Base-by-base conservation (phyloP, 2,113 vertebrate species). In the Neoarius graeffei region DNA sequence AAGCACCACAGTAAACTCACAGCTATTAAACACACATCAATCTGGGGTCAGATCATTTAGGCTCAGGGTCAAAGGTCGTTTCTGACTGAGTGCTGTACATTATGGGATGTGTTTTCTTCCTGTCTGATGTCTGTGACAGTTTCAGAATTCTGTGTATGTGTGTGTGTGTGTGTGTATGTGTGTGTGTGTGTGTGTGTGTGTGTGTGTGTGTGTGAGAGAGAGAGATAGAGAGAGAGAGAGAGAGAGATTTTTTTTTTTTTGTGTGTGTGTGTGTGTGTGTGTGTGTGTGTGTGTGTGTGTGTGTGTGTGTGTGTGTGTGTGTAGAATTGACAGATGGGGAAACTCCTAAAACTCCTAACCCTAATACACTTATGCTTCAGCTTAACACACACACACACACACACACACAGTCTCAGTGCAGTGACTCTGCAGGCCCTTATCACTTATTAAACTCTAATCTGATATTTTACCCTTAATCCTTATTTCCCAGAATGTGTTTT, bases 281-380 rank as follows among this genome's bases (percentile, higher is more conserved):
- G n/a, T n/a, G n/a, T n/a, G n/a, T n/a, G n/a, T n/a, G n/a, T n/a
- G n/a, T n/a, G n/a, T n/a, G n/a, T n/a, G n/a, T n/a, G n/a, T n/a
- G n/a, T n/a, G n/a, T n/a, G n/a, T n/a, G n/a, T 79, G 76, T 27
- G 48, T 52, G 5, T 66, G 74, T 66, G 74, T 50, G 48, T 42
- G 35, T 2, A 42, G 1, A 3, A 66, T 35, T 62, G 84, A 81
- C 85, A 86, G 76, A 86, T 86, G 85, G 85, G 62, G 66, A 77
- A 83, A 85, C 69, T 77, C 84, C 69, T 74, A 85, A 85, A 84
- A 42, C 69, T 42, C 81, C 60, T 66, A 83, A 86, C 56, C 50
- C 25, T 86, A 86, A 86, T 86, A 50, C 85, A 86, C 85, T 86
- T 86, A 86, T 7, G 35, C 52, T 64, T 52, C 74, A 56, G 85